phyloP scores from a whole-genome alignment of 2,797 vertebrate species.

The Epinephelus malabaricus region DNA sequence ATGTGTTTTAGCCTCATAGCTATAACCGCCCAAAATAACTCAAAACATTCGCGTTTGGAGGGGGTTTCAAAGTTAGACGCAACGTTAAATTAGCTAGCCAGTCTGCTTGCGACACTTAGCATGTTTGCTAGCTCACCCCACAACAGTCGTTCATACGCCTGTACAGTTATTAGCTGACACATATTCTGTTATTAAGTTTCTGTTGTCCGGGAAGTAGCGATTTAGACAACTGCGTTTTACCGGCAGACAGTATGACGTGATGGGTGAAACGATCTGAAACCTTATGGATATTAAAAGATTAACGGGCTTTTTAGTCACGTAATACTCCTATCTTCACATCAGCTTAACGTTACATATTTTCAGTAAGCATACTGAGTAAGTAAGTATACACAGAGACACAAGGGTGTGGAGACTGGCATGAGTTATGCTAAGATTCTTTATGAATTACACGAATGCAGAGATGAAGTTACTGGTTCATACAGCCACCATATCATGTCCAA shows the following conservation, averaged over 20 bases:
- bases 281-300: not conserved
- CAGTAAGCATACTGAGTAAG: too few relatives aligned
- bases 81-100: not conserved
- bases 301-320: not conserved
- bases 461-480: not conserved
- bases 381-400: not conserved
- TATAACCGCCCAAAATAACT: accelerated
- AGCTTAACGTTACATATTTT: not conserved
- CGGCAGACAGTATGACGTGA: not conserved
- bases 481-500: not conserved
- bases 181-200: not conserved
- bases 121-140: conserved; percentile 50
- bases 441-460: not conserved
- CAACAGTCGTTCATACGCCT: not conserved
- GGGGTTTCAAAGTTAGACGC: accelerated
- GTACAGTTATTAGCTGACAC: not conserved
- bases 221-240: not conserved
- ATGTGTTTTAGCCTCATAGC: accelerated
- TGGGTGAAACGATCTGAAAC: not conserved
- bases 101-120: conserved; percentile 53
- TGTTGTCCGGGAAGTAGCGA: not conserved
- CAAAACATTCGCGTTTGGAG: not conserved
- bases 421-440: too few relatives aligned
- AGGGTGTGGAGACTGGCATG: not conserved
- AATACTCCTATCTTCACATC: not conserved